Conservation (phyloP, 2,797 vertebrate species). For the Microtus agrestis region DNA sequence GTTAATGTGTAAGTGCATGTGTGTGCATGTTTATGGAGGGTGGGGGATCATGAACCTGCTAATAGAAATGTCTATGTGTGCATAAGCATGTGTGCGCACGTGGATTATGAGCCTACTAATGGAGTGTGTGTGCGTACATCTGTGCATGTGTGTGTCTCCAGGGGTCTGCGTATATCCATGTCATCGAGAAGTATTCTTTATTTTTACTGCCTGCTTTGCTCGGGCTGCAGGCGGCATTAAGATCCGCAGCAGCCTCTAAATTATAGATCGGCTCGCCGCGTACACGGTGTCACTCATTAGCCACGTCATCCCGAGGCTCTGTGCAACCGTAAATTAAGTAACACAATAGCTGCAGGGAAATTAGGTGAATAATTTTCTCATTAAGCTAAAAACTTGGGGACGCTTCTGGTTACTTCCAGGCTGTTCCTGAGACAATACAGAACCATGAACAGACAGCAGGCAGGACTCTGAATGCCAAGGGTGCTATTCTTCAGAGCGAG, state of each 20-base stretch:
- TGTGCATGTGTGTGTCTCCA: background rate
- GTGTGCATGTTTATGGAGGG: too few species aligned
- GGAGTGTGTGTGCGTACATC: background rate
- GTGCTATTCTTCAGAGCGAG: slow-evolving; percentile 79
- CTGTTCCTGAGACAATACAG: slow-evolving; percentile 54
- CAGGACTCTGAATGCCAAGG: slow-evolving; percentile 69
- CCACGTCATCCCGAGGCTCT: accelerated
- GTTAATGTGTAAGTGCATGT: too few species aligned
- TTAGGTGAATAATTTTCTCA: slow-evolving; percentile 76
- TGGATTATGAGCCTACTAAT: background rate
- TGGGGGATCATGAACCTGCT: background rate
- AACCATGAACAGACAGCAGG: slow-evolving; percentile 1
- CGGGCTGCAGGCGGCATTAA: background rate
- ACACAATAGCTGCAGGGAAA: slow-evolving; percentile 57
- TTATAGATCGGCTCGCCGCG: slow-evolving; percentile 11
- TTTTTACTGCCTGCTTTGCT: slow-evolving; percentile 39
- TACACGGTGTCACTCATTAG: slow-evolving; percentile 31
- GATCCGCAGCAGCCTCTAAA: slow-evolving; percentile 19
- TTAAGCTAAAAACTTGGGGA: slow-evolving; percentile 64
- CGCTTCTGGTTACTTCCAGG: slow-evolving; percentile 5
- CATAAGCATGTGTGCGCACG: background rate
- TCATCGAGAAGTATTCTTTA: slow-evolving; percentile 58
- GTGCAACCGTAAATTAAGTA: slow-evolving; percentile 52
- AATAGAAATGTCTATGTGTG: background rate
- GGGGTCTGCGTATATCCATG: background rate